Conservation (phyloP, 2,888 invertebrate species). For the Epistrophella euchroma region DNA sequence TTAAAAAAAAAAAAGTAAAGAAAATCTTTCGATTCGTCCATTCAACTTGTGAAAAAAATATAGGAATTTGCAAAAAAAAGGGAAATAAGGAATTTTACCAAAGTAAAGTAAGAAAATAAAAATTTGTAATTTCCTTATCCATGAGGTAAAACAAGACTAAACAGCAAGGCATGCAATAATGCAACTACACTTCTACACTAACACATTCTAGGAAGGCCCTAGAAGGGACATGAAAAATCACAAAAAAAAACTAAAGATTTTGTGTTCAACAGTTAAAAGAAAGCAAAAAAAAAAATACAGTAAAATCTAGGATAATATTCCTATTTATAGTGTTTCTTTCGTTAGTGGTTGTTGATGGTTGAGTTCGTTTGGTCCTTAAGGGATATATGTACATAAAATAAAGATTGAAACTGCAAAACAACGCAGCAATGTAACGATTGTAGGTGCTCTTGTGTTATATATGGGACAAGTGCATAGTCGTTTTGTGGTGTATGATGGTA, state of each 20-base stretch:
- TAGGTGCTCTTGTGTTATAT: conserved; percentile 31
- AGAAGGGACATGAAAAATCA: conserved; percentile 30
- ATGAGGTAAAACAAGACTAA: conserved; percentile 18
- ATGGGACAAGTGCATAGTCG: conserved; percentile 50
- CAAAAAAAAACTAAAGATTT: conserved; percentile 20
- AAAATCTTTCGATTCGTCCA: conserved; percentile 23
- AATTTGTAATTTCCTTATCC: conserved; percentile 59
- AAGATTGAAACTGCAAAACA: background rate
- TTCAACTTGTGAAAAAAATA: background rate
- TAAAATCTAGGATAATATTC: conserved; percentile 38
- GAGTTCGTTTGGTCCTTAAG: conserved; percentile 30
- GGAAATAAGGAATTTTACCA: conserved; percentile 10
- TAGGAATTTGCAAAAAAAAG: conserved; percentile 1
- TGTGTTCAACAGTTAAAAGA: conserved; percentile 30
- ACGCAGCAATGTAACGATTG: conserved; percentile 29
- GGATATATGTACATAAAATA: background rate
- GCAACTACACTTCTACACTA: conserved; percentile 5
- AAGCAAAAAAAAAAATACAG: background rate
- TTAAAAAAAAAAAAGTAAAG: background rate
- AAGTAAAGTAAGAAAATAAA: conserved; percentile 22
- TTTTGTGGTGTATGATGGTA: background rate
- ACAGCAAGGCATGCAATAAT: conserved; percentile 24
- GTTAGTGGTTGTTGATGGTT: conserved; percentile 47
- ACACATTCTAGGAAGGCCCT: background rate
- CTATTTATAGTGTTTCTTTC: conserved; percentile 50